These are phyloP conservation scores for Conger conger DNA, from an alignment of 2,113 vertebrate genomes.

Conservation along the genomic window DNA sequence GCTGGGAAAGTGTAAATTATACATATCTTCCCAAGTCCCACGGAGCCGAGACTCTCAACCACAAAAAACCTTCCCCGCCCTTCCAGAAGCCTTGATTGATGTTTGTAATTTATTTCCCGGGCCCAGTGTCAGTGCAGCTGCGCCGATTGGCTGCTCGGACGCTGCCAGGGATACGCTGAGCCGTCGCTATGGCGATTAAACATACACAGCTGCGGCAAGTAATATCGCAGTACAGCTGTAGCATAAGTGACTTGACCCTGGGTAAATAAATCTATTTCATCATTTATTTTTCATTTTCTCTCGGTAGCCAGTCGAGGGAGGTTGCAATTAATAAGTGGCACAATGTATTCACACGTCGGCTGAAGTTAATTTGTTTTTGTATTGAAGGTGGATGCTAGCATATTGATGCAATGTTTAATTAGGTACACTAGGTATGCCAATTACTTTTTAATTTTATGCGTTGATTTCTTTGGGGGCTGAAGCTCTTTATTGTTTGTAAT, in stretches of 20 bases:
- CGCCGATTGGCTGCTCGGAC: constrained; percentile 29
- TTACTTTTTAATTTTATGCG: too few species aligned
- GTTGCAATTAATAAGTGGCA: not conserved
- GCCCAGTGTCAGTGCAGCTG: constrained; percentile 51
- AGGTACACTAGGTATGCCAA: too few species aligned
- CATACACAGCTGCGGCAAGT: constrained; percentile 52
- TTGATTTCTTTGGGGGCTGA: not conserved
- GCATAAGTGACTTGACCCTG: constrained; percentile 43
- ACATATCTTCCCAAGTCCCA: constrained; percentile 1
- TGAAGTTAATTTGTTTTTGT: not conserved
- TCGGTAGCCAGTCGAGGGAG: constrained; percentile 11
- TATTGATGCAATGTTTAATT: too few species aligned
- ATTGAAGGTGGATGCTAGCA: not conserved
- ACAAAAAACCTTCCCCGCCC: constrained; percentile 14
- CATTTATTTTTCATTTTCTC: not conserved
- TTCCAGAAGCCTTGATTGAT: constrained; percentile 33
- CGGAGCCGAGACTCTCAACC: constrained; percentile 11
- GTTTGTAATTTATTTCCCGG: constrained; percentile 37
- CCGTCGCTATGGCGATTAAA: constrained; percentile 54
- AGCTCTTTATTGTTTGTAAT: too few species aligned
- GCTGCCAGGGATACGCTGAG: constrained; percentile 45
- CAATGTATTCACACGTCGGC: not conserved
- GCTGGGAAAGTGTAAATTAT: constrained; percentile 29
- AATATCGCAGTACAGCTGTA: constrained; percentile 41
- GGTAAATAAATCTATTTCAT: constrained; percentile 23